Evolutionary conservation across 2,113 vertebrate species (phyloP).

Genomic region (Festucalex cinctus): DNA sequence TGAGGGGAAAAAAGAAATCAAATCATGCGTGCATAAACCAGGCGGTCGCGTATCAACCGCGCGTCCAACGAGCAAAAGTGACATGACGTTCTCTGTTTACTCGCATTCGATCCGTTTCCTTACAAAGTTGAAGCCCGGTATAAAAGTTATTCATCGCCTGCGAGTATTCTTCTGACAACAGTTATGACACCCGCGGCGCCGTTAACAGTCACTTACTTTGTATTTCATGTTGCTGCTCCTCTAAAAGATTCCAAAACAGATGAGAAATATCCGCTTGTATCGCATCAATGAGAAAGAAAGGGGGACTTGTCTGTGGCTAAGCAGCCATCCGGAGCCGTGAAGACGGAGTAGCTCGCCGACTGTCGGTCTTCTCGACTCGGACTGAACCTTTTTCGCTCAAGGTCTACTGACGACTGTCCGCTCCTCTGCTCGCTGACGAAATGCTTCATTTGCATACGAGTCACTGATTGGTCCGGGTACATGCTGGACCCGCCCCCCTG

Average conservation of each 20-base stretch:
- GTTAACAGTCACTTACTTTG: constrained; percentile 68
- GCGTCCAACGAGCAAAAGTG: background rate
- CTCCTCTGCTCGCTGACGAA: constrained; percentile 4
- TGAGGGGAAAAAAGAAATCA: background rate
- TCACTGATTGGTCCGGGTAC: constrained; percentile 54
- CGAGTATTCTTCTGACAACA: background rate
- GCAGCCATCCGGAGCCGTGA: constrained; percentile 40
- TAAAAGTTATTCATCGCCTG: constrained; percentile 3
- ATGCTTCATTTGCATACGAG: constrained; percentile 24
- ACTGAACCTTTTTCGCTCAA: constrained; percentile 9
- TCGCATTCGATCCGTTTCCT: background rate
- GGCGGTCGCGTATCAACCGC: background rate
- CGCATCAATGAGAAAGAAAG: constrained; percentile 12
- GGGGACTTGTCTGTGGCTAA: constrained; percentile 40
- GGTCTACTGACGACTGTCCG: background rate
- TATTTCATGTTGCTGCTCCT: constrained; percentile 67
- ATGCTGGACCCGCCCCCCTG: background rate
- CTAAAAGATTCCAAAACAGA: constrained; percentile 34
- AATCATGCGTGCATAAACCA: background rate
- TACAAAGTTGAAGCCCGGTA: background rate
- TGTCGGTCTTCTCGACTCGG: background rate
- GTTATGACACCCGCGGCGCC: constrained; percentile 5
- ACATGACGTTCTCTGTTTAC: background rate
- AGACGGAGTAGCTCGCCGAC: constrained; percentile 8
- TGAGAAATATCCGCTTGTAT: constrained; percentile 57